Evolutionary conservation across 2,113 vertebrate genomes (phyloP).

Genomic region (Pseudopodoces humilis): DNA sequence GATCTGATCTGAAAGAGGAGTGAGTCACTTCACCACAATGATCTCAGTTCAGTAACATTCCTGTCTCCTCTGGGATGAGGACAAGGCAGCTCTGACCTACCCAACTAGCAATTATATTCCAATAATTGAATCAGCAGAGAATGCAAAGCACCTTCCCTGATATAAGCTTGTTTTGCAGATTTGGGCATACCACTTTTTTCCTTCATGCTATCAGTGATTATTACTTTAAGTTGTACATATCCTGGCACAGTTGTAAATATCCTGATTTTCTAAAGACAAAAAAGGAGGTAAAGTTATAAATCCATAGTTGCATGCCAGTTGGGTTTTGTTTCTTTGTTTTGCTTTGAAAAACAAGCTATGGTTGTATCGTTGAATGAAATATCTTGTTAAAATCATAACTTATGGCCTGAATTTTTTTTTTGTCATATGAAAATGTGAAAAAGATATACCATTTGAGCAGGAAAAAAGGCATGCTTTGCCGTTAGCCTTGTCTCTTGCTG

Average conservation of each 20-base stretch:
- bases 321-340: neutral
- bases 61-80: neutral
- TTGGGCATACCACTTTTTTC: neutral
- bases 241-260: neutral
- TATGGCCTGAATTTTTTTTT: neutral
- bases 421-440: neutral
- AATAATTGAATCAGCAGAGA: neutral
- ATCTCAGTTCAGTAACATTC: neutral
- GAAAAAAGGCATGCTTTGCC: neutral
- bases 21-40: neutral
- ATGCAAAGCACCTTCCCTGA: neutral
- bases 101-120: neutral
- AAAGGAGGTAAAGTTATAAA: neutral
- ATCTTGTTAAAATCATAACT: neutral
- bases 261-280: neutral
- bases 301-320: neutral
- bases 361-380: neutral
- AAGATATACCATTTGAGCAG: neutral
- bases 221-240: neutral
- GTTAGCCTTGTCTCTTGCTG: neutral
- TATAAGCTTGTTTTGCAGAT: neutral
- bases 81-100: neutral
- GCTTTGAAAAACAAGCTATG: neutral
- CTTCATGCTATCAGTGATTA: neutral
- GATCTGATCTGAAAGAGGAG: neutral